Evolutionary conservation across 2,113 vertebrate genomes (phyloP).

Genomic region (Alligator mississippiensis): DNA sequence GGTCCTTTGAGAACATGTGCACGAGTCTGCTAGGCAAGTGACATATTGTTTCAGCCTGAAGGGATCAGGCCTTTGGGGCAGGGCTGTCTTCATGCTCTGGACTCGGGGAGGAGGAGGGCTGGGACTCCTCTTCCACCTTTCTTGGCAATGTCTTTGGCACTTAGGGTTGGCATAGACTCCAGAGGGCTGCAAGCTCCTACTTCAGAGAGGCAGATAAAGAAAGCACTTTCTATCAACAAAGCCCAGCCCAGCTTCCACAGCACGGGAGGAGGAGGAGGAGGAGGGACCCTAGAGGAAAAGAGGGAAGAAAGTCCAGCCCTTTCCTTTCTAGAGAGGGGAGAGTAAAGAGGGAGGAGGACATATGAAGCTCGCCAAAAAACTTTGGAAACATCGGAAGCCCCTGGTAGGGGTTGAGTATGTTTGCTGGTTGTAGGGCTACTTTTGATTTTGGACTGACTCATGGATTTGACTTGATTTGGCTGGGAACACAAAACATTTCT

Average conservation of each 20-base stretch:
- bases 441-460: too few relatives aligned
- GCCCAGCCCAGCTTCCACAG: slow-evolving; percentile 35
- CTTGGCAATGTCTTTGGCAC: slow-evolving; percentile 65
- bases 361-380: neutral
- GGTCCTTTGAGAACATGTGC: neutral
- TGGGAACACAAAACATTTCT: too few relatives aligned
- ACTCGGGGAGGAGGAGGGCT: neutral
- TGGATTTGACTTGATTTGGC: too few relatives aligned
- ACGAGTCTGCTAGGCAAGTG: neutral
- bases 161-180: slow-evolving; percentile 26
- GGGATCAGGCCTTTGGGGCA: neutral
- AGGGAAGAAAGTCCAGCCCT: neutral
- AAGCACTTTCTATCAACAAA: slow-evolving; percentile 66
- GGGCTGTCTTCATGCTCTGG: neutral
- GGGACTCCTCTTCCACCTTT: slow-evolving; percentile 42
- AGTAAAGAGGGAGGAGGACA: neutral
- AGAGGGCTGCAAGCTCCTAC: slow-evolving; percentile 51
- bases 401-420: neutral
- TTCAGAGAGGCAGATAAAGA: slow-evolving; percentile 66
- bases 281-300: neutral
- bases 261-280: slow-evolving; percentile 2
- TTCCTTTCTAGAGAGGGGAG: neutral
- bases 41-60: neutral
- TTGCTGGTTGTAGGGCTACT: too few relatives aligned
- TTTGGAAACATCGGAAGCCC: neutral